Base-by-base conservation (phyloP, 2,797 vertebrate species). In the Alosa sapidissima region DNA sequence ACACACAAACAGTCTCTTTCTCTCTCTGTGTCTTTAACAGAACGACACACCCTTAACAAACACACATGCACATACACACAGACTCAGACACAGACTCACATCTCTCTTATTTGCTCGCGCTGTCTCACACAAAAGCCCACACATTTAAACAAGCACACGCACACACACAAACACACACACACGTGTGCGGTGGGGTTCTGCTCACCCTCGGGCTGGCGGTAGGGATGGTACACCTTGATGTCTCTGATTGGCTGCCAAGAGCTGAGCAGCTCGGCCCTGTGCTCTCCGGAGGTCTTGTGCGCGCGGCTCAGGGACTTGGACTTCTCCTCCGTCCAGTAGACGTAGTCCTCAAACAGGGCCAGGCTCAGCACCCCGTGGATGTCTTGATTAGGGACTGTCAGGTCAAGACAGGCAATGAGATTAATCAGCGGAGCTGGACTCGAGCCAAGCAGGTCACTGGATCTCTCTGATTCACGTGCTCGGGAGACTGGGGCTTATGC, bases 261-360 rank as follows among this genome's bases (percentile, higher is more conserved):
- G 93, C 95, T 96, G 87, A 97, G 94, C 89, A 97, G 93, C 13
- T 95, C 94, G 0, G 93, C 89, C 84, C 93, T 94, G 90, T 92
- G 92, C 83, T 90, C 89, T 90, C 96, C 96, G 0, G 95, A 95
- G 85, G 94, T 96, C 93, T 97, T 97, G 94, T 96, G 96, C 86
- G 93, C 96, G 85, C 96, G 96, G 90, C 91, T 97, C 82, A 97
- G 95, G 10, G 96, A 96, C 86, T 96, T 97, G 90, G 95, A 96
- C 94, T 97, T 97, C 87, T 96, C 96, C 0, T 97, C 96, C 24
- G 95, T 96, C 96, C 96, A 97, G 92, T 97, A 97, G 91, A 97
- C 90, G 92, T 96, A 96, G 92, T 97, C 96, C 90, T 97, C 96
- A 94, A 97, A 97, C 91, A 97, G 85, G 0, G 96, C 94, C 87